Conservation (phyloP, 2,113 vertebrate species). For the Aspidoscelis tigris region DNA sequence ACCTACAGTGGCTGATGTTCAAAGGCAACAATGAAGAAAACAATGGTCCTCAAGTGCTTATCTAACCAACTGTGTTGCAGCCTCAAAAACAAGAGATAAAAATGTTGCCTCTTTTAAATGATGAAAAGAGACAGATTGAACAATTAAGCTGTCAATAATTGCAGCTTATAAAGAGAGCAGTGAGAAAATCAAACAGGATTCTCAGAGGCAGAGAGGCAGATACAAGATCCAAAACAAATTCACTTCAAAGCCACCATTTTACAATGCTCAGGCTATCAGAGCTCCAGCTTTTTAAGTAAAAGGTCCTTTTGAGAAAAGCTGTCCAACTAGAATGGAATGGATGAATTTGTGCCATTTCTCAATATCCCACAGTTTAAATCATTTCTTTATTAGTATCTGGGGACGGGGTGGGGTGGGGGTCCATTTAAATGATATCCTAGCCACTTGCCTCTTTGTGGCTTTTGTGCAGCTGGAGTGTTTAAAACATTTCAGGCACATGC, state of each 20-base stretch:
- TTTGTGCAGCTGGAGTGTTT: not conserved
- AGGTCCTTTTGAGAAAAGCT: not conserved
- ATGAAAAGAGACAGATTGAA: not conserved
- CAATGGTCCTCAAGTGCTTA: conserved; percentile 18
- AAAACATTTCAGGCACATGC: not conserved
- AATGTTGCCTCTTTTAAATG: too few species aligned
- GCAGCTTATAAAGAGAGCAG: not conserved
- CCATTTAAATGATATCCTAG: not conserved
- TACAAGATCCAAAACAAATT: not conserved
- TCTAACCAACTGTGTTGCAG: conserved; percentile 7
- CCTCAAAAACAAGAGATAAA: conserved; percentile 31
- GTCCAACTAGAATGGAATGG: not conserved
- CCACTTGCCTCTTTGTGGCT: not conserved
- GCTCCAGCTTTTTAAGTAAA: not conserved
- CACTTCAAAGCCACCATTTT: not conserved
- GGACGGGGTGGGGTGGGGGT: too few species aligned
- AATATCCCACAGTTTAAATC: not conserved
- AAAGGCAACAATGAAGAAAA: conserved; percentile 11
- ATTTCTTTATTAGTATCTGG: not conserved
- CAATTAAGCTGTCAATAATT: not conserved
- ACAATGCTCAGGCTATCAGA: not conserved
- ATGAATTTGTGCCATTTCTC: not conserved
- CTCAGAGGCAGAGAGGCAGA: not conserved
- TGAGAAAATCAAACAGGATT: not conserved
- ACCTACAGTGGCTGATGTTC: not conserved